Conservation (phyloP, 2,888 invertebrate species). For the Octonoba sinensis region DNA sequence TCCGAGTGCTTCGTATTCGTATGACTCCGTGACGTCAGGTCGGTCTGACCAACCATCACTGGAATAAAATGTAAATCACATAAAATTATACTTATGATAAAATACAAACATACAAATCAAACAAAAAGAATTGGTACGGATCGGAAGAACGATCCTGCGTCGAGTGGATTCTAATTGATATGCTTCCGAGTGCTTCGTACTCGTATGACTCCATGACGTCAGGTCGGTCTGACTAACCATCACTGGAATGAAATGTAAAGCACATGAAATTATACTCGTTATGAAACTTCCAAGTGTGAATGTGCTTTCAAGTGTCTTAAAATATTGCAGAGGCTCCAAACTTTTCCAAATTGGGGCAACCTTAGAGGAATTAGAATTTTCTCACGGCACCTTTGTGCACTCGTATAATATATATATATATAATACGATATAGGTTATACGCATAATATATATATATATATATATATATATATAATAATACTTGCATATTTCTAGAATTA, state of each 20-base stretch:
- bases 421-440: no score
- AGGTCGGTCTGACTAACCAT: slow-evolving; percentile 82
- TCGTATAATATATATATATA: no score
- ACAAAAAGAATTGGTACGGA: slow-evolving; percentile 71
- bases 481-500: not conserved
- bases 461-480: not conserved
- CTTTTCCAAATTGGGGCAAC: no score
- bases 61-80: slow-evolving; percentile 42
- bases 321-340: no score
- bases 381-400: no score
- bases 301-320: no score
- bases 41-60: slow-evolving; percentile 85
- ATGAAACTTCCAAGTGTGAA: no score
- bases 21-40: slow-evolving; percentile 79
- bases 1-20: slow-evolving; percentile 79
- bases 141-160: slow-evolving; percentile 79
- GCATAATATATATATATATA: slow-evolving; percentile 1
- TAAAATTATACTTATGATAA: not conserved
- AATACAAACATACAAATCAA: no score
- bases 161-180: slow-evolving; percentile 83
- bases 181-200: slow-evolving; percentile 78
- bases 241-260: slow-evolving; percentile 72
- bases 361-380: no score
- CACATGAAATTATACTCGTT: not conserved
- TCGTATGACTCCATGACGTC: slow-evolving; percentile 81